Conservation (phyloP, 2,797 vertebrate genomes). For the Dermochelys coriacea region DNA sequence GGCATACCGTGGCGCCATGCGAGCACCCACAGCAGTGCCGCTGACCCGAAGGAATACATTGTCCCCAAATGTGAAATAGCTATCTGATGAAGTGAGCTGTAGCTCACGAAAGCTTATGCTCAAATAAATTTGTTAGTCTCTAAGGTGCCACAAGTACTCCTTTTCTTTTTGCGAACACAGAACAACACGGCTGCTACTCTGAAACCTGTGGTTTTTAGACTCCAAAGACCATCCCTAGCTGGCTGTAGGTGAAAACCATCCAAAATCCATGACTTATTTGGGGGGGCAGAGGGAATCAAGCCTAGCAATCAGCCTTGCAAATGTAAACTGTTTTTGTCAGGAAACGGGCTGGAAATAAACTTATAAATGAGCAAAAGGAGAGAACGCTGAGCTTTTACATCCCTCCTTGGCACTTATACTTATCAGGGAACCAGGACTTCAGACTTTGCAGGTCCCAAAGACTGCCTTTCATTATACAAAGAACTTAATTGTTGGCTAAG, state of each 20-base stretch:
- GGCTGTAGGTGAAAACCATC: not conserved
- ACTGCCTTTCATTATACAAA: not conserved
- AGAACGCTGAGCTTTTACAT: not conserved
- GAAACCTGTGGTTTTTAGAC: not conserved
- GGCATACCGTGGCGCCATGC: no score
- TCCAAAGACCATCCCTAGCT: not conserved
- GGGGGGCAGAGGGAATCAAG: not conserved
- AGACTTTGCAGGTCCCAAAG: not conserved
- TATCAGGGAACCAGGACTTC: fast-evolving
- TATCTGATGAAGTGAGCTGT: no score
- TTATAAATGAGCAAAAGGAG: not conserved
- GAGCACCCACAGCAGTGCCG: no score
- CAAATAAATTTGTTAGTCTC: no score
- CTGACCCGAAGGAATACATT: no score
- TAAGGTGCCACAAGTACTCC: no score
- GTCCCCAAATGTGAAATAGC: no score
- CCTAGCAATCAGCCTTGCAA: not conserved
- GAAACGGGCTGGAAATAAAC: not conserved
- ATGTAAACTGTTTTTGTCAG: not conserved
- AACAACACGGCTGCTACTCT: no score
- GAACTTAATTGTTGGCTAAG: not conserved
- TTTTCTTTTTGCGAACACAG: no score
- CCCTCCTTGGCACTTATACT: fast-evolving
- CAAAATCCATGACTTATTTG: not conserved
- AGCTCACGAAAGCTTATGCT: no score